phyloP scores from a whole-genome alignment of 2,113 vertebrate genomes.

The Colaptes auratus region DNA sequence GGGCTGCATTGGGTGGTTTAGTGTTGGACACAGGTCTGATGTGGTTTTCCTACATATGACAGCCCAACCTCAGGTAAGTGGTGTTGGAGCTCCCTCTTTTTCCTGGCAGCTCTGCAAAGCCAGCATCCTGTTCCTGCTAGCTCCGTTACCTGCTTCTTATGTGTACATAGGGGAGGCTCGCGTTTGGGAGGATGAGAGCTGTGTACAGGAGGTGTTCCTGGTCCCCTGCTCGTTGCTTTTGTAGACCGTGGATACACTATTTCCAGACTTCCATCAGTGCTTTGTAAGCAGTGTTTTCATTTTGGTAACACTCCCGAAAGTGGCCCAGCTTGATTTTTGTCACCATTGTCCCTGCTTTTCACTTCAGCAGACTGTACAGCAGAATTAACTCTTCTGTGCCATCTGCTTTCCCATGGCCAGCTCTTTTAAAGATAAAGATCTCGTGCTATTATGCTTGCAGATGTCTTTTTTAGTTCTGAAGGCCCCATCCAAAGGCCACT shows the following conservation, averaged over 20 bases:
- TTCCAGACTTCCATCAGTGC: background rate
- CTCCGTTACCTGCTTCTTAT: background rate
- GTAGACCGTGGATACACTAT: background rate
- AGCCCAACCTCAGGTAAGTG: background rate
- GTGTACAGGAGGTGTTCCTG: background rate
- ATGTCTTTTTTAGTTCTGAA: background rate
- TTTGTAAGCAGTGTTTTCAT: background rate
- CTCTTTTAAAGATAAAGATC: background rate
- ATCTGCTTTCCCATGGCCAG: background rate
- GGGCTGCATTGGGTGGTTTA: rapidly evolving
- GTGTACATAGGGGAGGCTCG: background rate
- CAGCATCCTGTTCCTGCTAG: background rate
- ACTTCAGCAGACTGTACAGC: background rate
- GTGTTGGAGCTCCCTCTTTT: background rate
- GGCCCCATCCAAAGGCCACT: background rate
- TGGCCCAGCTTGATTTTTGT: background rate
- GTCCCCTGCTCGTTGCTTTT: background rate
- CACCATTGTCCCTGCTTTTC: background rate
- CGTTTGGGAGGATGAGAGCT: background rate
- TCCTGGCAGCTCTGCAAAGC: background rate
- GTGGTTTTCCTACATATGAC: background rate
- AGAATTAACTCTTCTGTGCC: background rate
- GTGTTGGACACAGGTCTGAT: background rate
- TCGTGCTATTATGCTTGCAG: background rate
- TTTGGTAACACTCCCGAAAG: background rate